These are phyloP conservation scores for Corythaeola cristata DNA, from an alignment of 2,113 vertebrate species.

Conservation along the genomic window DNA sequence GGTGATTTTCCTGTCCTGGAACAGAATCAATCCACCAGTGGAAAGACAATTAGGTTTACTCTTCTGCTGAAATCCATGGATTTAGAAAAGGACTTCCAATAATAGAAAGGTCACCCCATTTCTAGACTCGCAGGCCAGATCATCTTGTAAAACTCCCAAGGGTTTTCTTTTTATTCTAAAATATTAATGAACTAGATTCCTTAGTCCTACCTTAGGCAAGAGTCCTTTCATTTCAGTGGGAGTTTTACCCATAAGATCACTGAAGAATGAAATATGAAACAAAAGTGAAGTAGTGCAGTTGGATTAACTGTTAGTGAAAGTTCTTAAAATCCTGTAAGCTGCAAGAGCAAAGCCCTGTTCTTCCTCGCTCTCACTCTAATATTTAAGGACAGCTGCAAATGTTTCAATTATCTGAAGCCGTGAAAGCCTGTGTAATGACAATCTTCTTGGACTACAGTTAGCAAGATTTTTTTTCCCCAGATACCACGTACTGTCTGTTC, in stretches of 20 bases:
- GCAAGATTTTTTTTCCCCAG: background rate
- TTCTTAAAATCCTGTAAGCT: background rate
- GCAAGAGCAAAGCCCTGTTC: background rate
- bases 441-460: background rate
- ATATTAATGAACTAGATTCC: background rate
- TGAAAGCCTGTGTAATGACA: conserved; percentile 37
- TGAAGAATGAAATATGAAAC: background rate
- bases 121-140: background rate
- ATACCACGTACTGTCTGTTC: conserved; percentile 7
- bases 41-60: conserved; percentile 22
- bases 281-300: background rate
- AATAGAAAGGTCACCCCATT: conserved; percentile 19
- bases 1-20: conserved; percentile 34
- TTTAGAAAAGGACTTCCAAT: conserved; percentile 13
- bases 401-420: conserved; percentile 47
- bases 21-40: background rate
- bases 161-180: conserved; percentile 29
- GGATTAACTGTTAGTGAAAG: background rate
- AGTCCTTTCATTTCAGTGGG: conserved; percentile 13
- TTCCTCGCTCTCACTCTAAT: conserved; percentile 14
- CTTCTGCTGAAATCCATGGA: background rate
- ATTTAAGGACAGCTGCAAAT: conserved; percentile 41
- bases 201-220: background rate
- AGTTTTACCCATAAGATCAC: background rate
- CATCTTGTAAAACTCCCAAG: background rate